Conservation (phyloP, 2,888 invertebrate genomes). For the Lasioglossum malachurum region DNA sequence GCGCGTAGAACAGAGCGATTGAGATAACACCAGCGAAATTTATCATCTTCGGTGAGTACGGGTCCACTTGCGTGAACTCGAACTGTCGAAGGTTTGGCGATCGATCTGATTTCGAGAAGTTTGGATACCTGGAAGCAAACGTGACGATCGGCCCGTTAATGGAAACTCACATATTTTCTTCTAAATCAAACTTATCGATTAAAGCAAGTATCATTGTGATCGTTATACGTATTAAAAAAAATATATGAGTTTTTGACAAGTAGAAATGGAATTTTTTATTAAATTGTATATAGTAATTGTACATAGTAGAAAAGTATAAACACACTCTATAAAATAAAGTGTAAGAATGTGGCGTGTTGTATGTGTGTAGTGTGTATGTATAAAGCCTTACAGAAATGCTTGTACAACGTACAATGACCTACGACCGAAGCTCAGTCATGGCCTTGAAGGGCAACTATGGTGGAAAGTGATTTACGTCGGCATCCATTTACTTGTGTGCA, state of each 20-base stretch:
- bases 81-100: slow-evolving; percentile 81
- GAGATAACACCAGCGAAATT: slow-evolving; percentile 97
- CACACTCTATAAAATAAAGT: neutral
- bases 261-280: too few relatives aligned
- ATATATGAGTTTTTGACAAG: too few relatives aligned
- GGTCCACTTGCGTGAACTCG: slow-evolving; percentile 82
- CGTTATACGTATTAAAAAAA: too few relatives aligned
- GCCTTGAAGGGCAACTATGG: neutral
- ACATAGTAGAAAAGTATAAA: neutral
- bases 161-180: neutral
- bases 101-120: slow-evolving; percentile 80
- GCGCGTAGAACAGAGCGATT: slow-evolving; percentile 97
- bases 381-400: neutral
- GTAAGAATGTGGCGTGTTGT: neutral
- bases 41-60: slow-evolving; percentile 89
- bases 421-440: neutral
- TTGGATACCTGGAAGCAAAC: slow-evolving; percentile 78
- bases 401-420: neutral
- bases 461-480: neutral
- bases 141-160: neutral
- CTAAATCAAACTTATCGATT: too few relatives aligned
- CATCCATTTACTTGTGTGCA: neutral
- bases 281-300: neutral
- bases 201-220: too few relatives aligned
- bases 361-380: neutral